A percentile compares a stretch with the other conserved stretches of the same genome.
These are phyloP conservation scores for Crepidodera aurea DNA, from an alignment of 2,888 invertebrate genomes.

Conservation along the genomic window DNA sequence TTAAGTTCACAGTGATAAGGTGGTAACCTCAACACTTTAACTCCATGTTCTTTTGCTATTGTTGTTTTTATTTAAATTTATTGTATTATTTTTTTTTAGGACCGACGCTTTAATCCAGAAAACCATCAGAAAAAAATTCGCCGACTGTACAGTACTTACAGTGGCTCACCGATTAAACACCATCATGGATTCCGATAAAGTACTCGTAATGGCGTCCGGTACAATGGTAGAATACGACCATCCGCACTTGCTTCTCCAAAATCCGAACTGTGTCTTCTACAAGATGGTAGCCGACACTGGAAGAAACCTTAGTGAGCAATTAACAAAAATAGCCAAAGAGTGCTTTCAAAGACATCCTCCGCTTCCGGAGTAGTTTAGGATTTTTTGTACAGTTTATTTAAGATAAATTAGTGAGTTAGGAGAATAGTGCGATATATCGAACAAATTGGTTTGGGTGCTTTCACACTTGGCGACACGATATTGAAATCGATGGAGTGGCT, in stretches of 20 bases:
- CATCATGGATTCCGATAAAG: conserved; percentile 65
- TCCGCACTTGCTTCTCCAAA: conserved; percentile 73
- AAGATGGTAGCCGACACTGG: conserved; percentile 77
- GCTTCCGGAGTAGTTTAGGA: neutral
- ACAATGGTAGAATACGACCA: conserved; percentile 78
- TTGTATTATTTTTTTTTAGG: conserved; percentile 25
- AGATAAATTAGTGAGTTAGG: too few relatives aligned
- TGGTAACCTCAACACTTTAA: too few relatives aligned
- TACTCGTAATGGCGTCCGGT: conserved; percentile 83
- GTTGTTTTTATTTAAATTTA: too few relatives aligned
- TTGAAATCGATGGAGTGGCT: too few relatives aligned
- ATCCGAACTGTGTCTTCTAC: conserved; percentile 69
- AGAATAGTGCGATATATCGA: neutral
- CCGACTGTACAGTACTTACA: conserved; percentile 79
- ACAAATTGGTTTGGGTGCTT: too few relatives aligned
- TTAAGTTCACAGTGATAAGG: too few relatives aligned
- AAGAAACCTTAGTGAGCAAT: conserved; percentile 47
- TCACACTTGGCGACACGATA: too few relatives aligned
- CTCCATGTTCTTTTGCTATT: too few relatives aligned
- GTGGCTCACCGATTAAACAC: conserved; percentile 51
- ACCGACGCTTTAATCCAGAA: conserved; percentile 80
- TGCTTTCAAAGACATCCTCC: conserved; percentile 35
- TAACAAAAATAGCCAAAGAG: conserved; percentile 49
- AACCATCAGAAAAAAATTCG: conserved; percentile 78
- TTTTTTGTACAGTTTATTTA: too few relatives aligned